phyloP scores from a whole-genome alignment of 92 coral and sea anemone species.

The Epizoanthus ramosus region DNA sequence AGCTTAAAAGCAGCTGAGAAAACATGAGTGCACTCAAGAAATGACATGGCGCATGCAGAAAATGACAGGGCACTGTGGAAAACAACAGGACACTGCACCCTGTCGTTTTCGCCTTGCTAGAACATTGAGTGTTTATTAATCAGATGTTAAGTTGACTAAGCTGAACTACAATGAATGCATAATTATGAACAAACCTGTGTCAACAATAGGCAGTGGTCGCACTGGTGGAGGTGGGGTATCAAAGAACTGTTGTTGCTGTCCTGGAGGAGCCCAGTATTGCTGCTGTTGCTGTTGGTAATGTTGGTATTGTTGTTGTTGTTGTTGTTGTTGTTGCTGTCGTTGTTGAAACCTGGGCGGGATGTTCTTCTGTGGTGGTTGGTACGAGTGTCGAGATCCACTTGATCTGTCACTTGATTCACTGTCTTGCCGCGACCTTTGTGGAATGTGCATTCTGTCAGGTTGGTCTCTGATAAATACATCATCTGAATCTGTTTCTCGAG shows the following conservation, averaged over 20 bases:
- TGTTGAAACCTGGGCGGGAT: slow-evolving; percentile 89
- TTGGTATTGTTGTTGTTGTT: slow-evolving; percentile 58
- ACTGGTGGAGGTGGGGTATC: slow-evolving; percentile 59
- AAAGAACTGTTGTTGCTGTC: slow-evolving; percentile 66
- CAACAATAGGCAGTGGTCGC: slow-evolving; percentile 55
- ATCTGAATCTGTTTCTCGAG: slow-evolving; percentile 40
- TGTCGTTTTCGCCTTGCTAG: too few species aligned
- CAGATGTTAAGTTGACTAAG: too few species aligned
- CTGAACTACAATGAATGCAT: too few species aligned
- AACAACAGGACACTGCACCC: too few species aligned
- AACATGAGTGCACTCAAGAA: too few species aligned
- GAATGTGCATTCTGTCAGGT: not conserved
- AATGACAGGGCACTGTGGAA: too few species aligned
- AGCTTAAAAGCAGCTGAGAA: too few species aligned
- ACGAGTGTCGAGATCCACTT: slow-evolving; percentile 62
- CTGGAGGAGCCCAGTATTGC: slow-evolving; percentile 36
- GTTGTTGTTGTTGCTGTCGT: slow-evolving; percentile 66
- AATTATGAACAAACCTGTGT: slow-evolving; percentile 60
- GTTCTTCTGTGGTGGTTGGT: slow-evolving; percentile 71
- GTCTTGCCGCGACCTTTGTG: slow-evolving; percentile 67
- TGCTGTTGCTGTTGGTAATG: too few species aligned
- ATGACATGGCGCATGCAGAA: too few species aligned
- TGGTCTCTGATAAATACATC: slow-evolving; percentile 38
- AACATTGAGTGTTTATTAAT: too few species aligned
- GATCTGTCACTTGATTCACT: slow-evolving; percentile 87